These are phyloP conservation scores for Maconellicoccus hirsutus DNA, from an alignment of 1,140 invertebrate species.

Conservation along the genomic window DNA sequence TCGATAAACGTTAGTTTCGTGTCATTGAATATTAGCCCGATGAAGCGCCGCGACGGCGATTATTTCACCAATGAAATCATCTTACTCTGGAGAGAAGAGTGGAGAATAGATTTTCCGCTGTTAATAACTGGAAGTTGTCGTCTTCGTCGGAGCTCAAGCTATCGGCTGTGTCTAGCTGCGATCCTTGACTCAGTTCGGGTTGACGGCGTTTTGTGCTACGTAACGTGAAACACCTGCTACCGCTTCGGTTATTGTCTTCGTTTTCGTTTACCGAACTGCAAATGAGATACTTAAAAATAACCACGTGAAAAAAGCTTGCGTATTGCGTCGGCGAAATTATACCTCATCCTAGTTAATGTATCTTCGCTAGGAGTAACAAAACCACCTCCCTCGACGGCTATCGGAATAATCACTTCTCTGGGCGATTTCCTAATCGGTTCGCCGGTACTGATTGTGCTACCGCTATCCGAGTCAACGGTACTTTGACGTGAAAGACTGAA, in stretches of 20 bases:
- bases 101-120: slow-evolving; percentile 80
- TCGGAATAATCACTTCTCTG: slow-evolving; percentile 81
- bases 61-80: slow-evolving; percentile 6
- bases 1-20: neutral
- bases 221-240: slow-evolving; percentile 30
- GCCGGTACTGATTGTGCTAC: slow-evolving; percentile 38
- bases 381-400: slow-evolving; percentile 75
- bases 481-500: slow-evolving; percentile 49
- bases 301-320: neutral
- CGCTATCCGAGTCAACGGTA: slow-evolving; percentile 53
- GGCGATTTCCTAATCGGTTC: slow-evolving; percentile 76
- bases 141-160: slow-evolving; percentile 77
- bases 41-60: neutral
- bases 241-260: neutral
- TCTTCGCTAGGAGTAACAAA: slow-evolving; percentile 66
- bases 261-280: neutral
- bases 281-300: neutral
- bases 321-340: slow-evolving; percentile 13
- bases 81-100: slow-evolving; percentile 66
- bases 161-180: slow-evolving; percentile 57
- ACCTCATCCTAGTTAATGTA: slow-evolving; percentile 41
- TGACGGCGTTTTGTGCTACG: slow-evolving; percentile 29
- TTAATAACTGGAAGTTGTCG: slow-evolving; percentile 78
- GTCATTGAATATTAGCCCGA: neutral
- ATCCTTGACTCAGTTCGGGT: slow-evolving; percentile 41